Evolutionary conservation across 35 echinoderm and acorn worm genomes (phyloP).

Genomic region (Heliocidaris erythrogramma): DNA sequence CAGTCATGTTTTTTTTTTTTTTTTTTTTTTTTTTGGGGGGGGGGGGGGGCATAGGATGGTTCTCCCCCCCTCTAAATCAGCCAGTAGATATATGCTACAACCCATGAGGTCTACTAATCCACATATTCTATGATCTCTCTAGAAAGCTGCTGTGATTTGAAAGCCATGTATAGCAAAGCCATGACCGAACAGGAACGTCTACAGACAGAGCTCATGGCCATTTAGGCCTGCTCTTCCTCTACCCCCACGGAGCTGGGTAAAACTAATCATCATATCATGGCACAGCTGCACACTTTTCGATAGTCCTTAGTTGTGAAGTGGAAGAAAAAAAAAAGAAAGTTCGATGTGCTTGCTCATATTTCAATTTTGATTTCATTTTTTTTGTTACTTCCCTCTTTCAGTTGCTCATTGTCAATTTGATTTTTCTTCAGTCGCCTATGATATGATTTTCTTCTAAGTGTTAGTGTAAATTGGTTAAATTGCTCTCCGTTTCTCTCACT

Average conservation of each 20-base stretch:
- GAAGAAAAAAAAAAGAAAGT: constrained; percentile 3
- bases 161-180: not conserved
- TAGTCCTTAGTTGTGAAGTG: not conserved
- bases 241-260: constrained; percentile 13
- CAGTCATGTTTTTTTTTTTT: too few relatives aligned
- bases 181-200: constrained; percentile 15
- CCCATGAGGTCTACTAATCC: not conserved
- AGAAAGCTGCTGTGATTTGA: not conserved
- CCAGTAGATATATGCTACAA: too few relatives aligned
- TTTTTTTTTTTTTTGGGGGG: too few relatives aligned
- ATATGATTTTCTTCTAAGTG: not conserved
- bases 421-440: not conserved
- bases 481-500: not conserved
- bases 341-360: not conserved
- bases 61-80: too few relatives aligned
- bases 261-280: not conserved
- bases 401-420: not conserved
- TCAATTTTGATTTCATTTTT: not conserved
- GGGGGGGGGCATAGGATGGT: too few relatives aligned
- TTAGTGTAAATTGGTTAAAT: not conserved
- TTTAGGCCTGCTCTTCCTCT: not conserved
- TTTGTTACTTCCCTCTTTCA: not conserved
- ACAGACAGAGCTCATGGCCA: constrained; percentile 14
- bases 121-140: not conserved
- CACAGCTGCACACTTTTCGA: not conserved